Evolutionary conservation across 2,113 vertebrate species (phyloP).

Genomic region (Thymallus thymallus): DNA sequence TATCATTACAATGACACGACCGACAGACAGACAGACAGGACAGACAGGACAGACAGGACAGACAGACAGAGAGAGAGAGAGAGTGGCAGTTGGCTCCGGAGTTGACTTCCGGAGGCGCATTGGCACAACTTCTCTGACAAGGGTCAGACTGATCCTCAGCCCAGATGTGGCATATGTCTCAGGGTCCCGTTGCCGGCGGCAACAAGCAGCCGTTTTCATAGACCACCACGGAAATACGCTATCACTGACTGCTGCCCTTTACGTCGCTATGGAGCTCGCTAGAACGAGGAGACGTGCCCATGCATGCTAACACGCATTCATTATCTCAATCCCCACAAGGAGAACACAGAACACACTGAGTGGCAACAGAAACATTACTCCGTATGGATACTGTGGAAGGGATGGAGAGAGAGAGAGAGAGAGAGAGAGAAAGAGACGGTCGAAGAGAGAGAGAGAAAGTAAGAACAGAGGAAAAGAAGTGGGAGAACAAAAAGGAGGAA

Average conservation of each 20-base stretch:
- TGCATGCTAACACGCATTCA: slow-evolving; percentile 51
- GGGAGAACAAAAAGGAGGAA: background rate
- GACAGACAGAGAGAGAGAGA: background rate
- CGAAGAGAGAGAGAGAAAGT: background rate
- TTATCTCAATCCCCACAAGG: slow-evolving; percentile 38
- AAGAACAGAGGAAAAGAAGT: background rate
- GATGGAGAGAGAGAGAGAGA: slow-evolving; percentile 22
- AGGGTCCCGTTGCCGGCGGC: slow-evolving; percentile 9
- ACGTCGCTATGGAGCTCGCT: slow-evolving; percentile 51
- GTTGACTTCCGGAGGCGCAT: background rate
- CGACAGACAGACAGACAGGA: background rate
- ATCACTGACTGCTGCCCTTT: slow-evolving; percentile 59
- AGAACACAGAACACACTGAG: slow-evolving; percentile 7
- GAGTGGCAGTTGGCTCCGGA: background rate
- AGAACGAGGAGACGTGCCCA: slow-evolving; percentile 50
- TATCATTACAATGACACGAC: too few relatives aligned
- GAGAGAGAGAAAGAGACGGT: slow-evolving; percentile 8
- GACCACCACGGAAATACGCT: slow-evolving; percentile 47
- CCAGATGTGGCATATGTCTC: slow-evolving; percentile 29
- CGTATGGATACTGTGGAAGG: slow-evolving; percentile 6
- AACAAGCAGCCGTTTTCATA: slow-evolving; percentile 54
- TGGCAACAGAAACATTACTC: too few relatives aligned
- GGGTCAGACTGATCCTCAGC: slow-evolving; percentile 42
- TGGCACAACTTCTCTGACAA: background rate
- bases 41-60: background rate